These are phyloP conservation scores for Cheirogaleus medius DNA, from an alignment of 2,113 vertebrate species.

Conservation along the genomic window DNA sequence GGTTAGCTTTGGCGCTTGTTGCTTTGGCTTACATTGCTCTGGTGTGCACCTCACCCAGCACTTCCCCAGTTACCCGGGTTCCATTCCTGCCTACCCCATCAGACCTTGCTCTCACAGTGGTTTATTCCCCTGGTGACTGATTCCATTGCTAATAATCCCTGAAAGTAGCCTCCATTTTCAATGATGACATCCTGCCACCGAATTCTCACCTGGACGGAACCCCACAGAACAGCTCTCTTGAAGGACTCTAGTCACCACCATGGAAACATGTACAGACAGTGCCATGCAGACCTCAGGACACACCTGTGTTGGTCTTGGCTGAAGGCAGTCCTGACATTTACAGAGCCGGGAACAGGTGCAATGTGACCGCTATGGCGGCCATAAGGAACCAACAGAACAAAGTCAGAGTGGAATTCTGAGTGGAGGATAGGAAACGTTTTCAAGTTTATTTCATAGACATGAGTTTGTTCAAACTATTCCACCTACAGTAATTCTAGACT, in stretches of 20 bases:
- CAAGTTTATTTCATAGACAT: neutral
- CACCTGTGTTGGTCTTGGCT: neutral
- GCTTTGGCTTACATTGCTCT: too few relatives aligned
- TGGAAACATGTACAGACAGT: neutral
- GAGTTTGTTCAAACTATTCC: neutral
- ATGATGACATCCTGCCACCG: neutral
- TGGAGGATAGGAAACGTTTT: neutral
- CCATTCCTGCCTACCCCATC: neutral
- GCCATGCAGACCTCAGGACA: neutral
- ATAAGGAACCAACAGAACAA: neutral
- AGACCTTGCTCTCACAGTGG: neutral
- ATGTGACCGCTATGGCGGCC: neutral
- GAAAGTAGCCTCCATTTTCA: neutral
- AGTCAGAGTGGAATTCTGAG: neutral
- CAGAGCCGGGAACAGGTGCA: neutral
- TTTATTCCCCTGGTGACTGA: neutral
- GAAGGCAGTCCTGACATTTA: neutral
- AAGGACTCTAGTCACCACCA: neutral
- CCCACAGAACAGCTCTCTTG: neutral
- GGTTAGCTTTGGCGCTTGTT: neutral
- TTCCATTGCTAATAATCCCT: rapidly evolving
- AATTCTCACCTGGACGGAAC: neutral
- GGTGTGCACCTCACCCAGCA: neutral
- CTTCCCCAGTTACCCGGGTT: neutral
- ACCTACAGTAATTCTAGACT: neutral